A percentile compares a stretch with the other conserved stretches of the same genome.
Evolutionary conservation across 2,797 vertebrate genomes (phyloP).

Genomic region (Eremophila alpestris): DNA sequence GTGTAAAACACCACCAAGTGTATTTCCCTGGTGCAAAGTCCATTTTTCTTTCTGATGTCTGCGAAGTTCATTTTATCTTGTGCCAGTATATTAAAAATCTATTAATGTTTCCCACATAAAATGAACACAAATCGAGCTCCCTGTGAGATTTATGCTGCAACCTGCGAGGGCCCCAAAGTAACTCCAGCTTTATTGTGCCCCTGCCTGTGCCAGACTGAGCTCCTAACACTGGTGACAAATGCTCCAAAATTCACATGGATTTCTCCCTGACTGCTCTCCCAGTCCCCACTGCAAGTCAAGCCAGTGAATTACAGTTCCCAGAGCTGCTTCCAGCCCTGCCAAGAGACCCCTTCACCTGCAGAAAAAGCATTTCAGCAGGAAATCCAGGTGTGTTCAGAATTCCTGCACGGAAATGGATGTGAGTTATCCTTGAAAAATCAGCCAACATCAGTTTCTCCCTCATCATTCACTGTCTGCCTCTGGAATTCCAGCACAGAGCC

Average conservation of each 20-base stretch:
- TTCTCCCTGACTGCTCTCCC: neutral
- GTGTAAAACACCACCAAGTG: neutral
- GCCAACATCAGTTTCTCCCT: neutral
- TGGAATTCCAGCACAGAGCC: neutral
- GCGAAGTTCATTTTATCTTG: slow-evolving; percentile 35
- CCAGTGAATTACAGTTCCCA: neutral
- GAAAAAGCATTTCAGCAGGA: neutral
- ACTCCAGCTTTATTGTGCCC: neutral
- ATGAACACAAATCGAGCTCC: neutral
- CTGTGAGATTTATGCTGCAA: slow-evolving; percentile 2
- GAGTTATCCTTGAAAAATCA: neutral
- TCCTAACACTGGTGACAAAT: slow-evolving; percentile 4
- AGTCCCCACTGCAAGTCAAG: neutral
- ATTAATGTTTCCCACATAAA: slow-evolving; percentile 48
- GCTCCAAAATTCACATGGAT: neutral
- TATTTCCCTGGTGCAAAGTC: neutral
- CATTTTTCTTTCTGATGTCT: slow-evolving; percentile 11
- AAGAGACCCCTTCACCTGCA: neutral
- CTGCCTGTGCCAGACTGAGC: slow-evolving; percentile 6
- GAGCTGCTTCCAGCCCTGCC: neutral
- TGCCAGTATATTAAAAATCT: slow-evolving; percentile 54
- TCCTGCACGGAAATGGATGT: neutral
- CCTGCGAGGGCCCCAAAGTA: neutral
- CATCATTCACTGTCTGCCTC: neutral
- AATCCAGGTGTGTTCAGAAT: neutral